Evolutionary conservation across 2,888 invertebrate genomes (phyloP).

Genomic region (Tipula unca): DNA sequence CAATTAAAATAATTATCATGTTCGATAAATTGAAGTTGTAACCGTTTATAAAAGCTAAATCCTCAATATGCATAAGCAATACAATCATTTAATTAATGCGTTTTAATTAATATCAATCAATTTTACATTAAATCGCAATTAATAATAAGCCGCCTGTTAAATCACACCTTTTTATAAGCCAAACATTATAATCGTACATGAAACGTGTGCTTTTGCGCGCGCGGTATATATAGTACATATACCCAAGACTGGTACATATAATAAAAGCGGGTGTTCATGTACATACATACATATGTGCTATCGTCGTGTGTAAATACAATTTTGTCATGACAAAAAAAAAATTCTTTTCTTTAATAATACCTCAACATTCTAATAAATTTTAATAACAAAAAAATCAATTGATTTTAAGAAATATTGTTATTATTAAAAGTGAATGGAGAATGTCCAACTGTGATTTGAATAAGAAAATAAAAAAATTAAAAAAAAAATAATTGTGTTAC

Average conservation of each 20-base stretch:
- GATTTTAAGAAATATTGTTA: neutral
- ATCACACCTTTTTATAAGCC: neutral
- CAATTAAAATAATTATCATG: too few species aligned
- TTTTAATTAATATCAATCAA: neutral
- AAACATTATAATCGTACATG: neutral
- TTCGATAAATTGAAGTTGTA: too few species aligned
- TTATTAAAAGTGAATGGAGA: neutral
- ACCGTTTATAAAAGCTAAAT: too few species aligned
- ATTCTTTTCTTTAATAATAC: neutral
- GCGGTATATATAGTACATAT: too few species aligned
- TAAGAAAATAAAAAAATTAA: neutral
- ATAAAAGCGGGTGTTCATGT: neutral
- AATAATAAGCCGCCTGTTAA: neutral
- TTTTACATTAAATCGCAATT: neutral
- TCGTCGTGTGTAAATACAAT: neutral
- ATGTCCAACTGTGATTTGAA: neutral
- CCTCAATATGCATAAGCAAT: too few species aligned
- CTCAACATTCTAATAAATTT: neutral
- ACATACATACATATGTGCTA: too few species aligned
- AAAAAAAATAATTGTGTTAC: neutral
- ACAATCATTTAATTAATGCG: neutral
- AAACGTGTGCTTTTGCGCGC: neutral
- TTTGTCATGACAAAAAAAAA: neutral
- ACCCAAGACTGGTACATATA: too few species aligned
- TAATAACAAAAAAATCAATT: neutral